Evolutionary conservation across 2,797 vertebrate species (phyloP).

Genomic region (Takifugu rubripes): DNA sequence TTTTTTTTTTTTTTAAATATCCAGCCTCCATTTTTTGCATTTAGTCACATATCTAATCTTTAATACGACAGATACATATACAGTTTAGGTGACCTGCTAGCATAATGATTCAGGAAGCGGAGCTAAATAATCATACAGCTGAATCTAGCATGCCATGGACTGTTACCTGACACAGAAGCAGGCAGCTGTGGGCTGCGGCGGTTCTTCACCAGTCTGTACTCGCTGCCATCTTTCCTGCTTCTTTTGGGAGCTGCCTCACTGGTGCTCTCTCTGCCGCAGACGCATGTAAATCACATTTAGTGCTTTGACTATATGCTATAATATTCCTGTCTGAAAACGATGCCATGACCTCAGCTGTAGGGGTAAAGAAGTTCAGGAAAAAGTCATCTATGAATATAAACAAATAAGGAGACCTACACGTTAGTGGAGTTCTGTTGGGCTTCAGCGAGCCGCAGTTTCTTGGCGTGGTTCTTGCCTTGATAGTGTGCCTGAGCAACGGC

Average conservation of each 20-base stretch:
- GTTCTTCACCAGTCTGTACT: constrained; percentile 89
- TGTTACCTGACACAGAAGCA: constrained; percentile 84
- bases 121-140: too few species aligned
- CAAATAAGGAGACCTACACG: constrained; percentile 76
- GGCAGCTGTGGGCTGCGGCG: constrained; percentile 82
- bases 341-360: too few species aligned
- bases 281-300: neutral
- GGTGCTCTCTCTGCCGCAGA: constrained; percentile 77
- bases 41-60: too few species aligned
- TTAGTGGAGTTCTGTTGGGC: constrained; percentile 83
- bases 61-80: too few species aligned
- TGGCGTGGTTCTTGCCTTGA: constrained; percentile 97
- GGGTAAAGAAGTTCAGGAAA: too few species aligned
- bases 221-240: constrained; percentile 87
- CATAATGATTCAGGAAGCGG: too few species aligned
- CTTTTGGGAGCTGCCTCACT: constrained; percentile 78
- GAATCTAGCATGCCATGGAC: neutral
- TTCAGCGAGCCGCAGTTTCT: constrained; percentile 90
- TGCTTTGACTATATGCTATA: neutral
- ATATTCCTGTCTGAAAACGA: too few species aligned
- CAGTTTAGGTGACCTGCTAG: too few species aligned
- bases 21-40: too few species aligned
- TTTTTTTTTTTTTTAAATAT: too few species aligned
- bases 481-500: constrained; percentile 98
- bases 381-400: too few species aligned